A percentile compares a stretch with the other conserved stretches of the same genome.
These are phyloP conservation scores for Oryzias melastigma DNA, from an alignment of 2,113 vertebrate species.

Conservation along the genomic window DNA sequence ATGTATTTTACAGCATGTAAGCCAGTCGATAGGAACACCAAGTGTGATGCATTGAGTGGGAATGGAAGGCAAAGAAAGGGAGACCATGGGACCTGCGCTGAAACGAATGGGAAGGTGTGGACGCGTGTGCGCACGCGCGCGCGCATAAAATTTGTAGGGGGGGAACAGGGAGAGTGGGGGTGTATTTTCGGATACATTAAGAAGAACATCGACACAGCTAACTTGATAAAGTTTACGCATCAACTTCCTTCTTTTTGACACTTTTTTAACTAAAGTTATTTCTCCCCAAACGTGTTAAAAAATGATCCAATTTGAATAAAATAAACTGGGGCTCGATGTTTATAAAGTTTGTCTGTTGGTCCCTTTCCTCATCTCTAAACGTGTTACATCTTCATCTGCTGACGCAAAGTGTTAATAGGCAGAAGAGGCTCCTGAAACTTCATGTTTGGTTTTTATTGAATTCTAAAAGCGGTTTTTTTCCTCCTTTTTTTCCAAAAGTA, in stretches of 20 bases:
- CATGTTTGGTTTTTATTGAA: conserved; percentile 29
- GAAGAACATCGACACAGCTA: conserved; percentile 55
- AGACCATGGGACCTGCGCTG: conserved; percentile 34
- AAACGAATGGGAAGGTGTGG: conserved; percentile 49
- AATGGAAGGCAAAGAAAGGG: conserved; percentile 53
- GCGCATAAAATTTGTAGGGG: background rate
- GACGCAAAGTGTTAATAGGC: conserved; percentile 48
- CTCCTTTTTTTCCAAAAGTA: conserved; percentile 11
- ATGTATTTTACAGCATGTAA: conserved; percentile 81
- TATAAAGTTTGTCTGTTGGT: conserved; percentile 48
- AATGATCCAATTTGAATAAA: conserved; percentile 18
- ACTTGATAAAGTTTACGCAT: conserved; percentile 30
- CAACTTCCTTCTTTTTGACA: conserved; percentile 19
- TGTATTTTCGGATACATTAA: conserved; percentile 58
- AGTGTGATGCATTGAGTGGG: conserved; percentile 79
- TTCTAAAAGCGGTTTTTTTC: conserved; percentile 32
- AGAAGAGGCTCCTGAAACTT: conserved; percentile 41
- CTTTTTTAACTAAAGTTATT: conserved; percentile 33
- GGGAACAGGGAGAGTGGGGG: conserved; percentile 10
- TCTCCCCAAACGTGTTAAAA: conserved; percentile 41
- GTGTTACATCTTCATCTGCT: conserved; percentile 56
- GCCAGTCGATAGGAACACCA: conserved; percentile 74
- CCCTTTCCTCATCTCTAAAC: conserved; percentile 43
- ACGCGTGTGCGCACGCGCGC: conserved; percentile 10
- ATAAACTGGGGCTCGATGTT: conserved; percentile 45